These are phyloP conservation scores for Euwallacea similis DNA, from an alignment of 1,140 invertebrate genomes.

Conservation along the genomic window DNA sequence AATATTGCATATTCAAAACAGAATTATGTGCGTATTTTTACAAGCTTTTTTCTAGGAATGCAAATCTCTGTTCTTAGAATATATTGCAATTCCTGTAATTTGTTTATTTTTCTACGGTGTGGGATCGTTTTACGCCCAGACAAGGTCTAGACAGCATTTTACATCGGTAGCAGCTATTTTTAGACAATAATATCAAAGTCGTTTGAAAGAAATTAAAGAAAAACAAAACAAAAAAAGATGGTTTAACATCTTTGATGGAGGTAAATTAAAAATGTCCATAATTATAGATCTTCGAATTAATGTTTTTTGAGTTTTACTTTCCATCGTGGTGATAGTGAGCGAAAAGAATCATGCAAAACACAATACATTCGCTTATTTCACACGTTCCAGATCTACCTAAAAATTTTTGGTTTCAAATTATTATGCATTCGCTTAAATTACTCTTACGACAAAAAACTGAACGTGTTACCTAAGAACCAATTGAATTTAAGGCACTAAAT, in stretches of 20 bases:
- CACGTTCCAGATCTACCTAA: neutral
- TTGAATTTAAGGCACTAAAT: neutral
- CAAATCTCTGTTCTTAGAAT: conserved; percentile 5
- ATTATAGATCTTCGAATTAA: no score
- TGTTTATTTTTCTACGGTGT: neutral
- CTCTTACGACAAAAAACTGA: neutral
- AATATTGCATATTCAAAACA: conserved; percentile 20
- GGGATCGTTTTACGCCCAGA: neutral
- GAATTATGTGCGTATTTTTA: conserved; percentile 3
- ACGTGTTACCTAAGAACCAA: neutral
- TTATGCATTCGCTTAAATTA: conserved; percentile 1
- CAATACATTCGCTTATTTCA: neutral
- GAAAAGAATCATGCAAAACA: no score
- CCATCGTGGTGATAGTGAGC: no score
- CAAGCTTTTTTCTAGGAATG: neutral
- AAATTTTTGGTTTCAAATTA: neutral
- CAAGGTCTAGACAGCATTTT: neutral
- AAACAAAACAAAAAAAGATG: neutral
- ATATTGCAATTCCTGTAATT: neutral
- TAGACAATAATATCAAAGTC: neutral
- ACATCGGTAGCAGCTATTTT: neutral
- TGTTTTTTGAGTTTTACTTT: no score
- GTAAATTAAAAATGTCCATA: neutral
- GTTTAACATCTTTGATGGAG: neutral
- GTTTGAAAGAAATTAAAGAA: neutral